phyloP scores from a whole-genome alignment of 2,888 invertebrate species.

The Argyra leucocephala region DNA sequence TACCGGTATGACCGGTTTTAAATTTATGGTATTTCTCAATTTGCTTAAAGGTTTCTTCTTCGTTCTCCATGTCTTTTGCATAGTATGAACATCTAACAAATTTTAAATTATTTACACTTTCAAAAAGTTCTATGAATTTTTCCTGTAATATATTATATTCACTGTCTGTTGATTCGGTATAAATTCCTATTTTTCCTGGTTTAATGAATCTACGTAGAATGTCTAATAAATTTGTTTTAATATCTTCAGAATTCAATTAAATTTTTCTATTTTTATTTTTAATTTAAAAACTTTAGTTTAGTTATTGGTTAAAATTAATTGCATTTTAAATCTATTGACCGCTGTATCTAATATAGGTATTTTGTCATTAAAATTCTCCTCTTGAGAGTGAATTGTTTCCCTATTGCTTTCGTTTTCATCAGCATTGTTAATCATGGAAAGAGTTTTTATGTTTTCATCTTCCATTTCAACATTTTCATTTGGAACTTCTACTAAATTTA shows the following conservation, averaged over 20 bases:
- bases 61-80: constrained; percentile 7
- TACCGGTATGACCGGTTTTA: constrained; percentile 11
- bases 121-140: constrained; percentile 12
- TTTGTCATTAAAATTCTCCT: background rate
- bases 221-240: constrained; percentile 8
- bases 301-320: constrained; percentile 11
- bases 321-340: constrained; percentile 14
- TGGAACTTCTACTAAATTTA: constrained; percentile 13
- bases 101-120: background rate
- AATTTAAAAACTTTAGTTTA: constrained; percentile 12
- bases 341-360: constrained; percentile 8
- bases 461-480: background rate
- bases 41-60: constrained; percentile 12
- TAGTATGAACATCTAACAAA: constrained; percentile 10
- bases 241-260: constrained; percentile 10
- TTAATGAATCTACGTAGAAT: constrained; percentile 13
- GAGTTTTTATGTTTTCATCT: background rate
- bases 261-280: constrained; percentile 12
- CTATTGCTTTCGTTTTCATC: background rate
- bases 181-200: constrained; percentile 14
- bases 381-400: background rate
- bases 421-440: background rate
- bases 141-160: constrained; percentile 16
- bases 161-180: constrained; percentile 11
- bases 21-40: constrained; percentile 11